Evolutionary conservation across 2,888 invertebrate genomes (phyloP).

Genomic region (Chrysodeixis includens): DNA sequence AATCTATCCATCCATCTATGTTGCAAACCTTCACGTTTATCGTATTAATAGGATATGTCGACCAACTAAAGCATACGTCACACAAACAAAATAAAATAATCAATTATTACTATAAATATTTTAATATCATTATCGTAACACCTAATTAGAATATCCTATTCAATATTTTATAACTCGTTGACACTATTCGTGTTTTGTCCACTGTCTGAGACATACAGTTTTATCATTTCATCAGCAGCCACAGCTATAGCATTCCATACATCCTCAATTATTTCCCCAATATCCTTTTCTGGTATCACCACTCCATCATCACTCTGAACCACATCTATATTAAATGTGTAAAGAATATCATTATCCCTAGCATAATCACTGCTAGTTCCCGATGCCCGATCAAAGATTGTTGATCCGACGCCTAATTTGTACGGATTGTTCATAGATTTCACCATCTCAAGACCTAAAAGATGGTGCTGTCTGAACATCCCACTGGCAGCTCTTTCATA

Average conservation of each 20-base stretch:
- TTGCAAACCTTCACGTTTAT: too few relatives aligned
- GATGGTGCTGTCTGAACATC: slow-evolving; percentile 74
- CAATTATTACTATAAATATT: too few relatives aligned
- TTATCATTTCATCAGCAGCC: slow-evolving; percentile 64
- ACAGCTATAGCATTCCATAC: slow-evolving; percentile 76
- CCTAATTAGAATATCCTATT: too few relatives aligned
- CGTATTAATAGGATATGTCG: too few relatives aligned
- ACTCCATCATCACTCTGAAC: slow-evolving; percentile 70
- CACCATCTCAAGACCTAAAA: slow-evolving; percentile 73
- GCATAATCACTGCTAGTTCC: slow-evolving; percentile 80
- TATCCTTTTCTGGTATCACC: slow-evolving; percentile 71
- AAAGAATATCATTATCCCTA: slow-evolving; percentile 66
- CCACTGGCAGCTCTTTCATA: slow-evolving; percentile 86
- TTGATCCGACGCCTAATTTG: slow-evolving; percentile 69
- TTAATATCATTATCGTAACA: too few relatives aligned
- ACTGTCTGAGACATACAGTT: slow-evolving; percentile 31
- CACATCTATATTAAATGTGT: slow-evolving; percentile 76
- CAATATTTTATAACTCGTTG: too few relatives aligned
- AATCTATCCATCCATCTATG: too few relatives aligned
- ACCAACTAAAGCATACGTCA: too few relatives aligned
- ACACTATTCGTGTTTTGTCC: too few relatives aligned
- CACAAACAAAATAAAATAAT: too few relatives aligned
- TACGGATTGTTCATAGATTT: slow-evolving; percentile 67
- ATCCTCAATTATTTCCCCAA: slow-evolving; percentile 68
- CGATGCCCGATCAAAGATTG: slow-evolving; percentile 73